phyloP scores from a whole-genome alignment of 1,140 invertebrate genomes.

The Camponotus floridanus region DNA sequence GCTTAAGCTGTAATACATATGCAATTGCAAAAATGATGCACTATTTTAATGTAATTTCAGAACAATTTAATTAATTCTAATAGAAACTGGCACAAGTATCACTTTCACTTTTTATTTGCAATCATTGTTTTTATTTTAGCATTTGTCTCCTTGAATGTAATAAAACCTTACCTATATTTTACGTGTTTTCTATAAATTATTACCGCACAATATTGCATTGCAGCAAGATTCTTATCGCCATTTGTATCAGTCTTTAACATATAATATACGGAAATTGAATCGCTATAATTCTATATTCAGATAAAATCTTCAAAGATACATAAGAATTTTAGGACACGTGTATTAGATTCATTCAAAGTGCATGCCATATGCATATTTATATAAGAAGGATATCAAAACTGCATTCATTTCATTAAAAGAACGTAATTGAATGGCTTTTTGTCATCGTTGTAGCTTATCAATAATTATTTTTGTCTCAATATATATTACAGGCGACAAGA shows the following conservation, averaged over 20 bases:
- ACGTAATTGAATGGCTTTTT: not conserved
- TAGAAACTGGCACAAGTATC: not conserved
- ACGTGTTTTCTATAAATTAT: constrained; percentile 25
- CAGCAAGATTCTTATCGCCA: not conserved
- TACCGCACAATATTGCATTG: not conserved
- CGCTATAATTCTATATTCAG: not conserved
- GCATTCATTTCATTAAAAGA: not conserved
- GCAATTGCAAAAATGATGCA: constrained; percentile 6
- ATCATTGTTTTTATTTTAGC: constrained; percentile 38
- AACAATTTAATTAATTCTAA: constrained; percentile 10
- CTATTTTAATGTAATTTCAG: not conserved
- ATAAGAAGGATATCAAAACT: constrained; percentile 14
- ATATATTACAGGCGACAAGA: constrained; percentile 24
- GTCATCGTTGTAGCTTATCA: not conserved
- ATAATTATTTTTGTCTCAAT: constrained; percentile 21
- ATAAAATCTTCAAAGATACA: not conserved
- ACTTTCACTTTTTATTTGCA: constrained; percentile 54
- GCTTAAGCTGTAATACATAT: no score
- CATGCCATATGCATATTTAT: not conserved
- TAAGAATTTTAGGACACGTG: not conserved
- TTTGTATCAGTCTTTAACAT: not conserved
- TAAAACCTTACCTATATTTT: constrained; percentile 3
- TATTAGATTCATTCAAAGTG: not conserved
- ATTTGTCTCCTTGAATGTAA: constrained; percentile 22
- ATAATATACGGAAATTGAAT: constrained; percentile 28